Evolutionary conservation across 2,888 invertebrate species (phyloP).

Genomic region (Cephalotes varians): DNA sequence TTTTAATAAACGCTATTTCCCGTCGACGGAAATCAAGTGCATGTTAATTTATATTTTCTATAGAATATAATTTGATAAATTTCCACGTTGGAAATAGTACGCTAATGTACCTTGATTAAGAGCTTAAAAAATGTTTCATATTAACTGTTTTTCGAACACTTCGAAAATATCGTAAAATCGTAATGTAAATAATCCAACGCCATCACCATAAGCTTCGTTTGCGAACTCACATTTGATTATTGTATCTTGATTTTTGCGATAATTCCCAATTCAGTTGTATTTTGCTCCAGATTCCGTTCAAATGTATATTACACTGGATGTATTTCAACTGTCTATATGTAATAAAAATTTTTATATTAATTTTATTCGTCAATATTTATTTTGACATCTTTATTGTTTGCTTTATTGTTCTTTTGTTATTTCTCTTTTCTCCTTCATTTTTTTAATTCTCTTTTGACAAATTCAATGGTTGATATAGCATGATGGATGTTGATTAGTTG

Average conservation of each 20-base stretch:
- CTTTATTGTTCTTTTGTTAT: background rate
- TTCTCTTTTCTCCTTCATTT: background rate
- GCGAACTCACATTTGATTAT: background rate
- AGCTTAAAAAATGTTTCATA: conserved; percentile 13
- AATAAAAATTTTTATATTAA: background rate
- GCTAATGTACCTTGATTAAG: conserved; percentile 27
- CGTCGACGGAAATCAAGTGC: conserved; percentile 26
- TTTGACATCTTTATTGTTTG: background rate
- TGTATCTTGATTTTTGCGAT: background rate
- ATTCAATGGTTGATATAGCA: background rate
- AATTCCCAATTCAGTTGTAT: conserved; percentile 6
- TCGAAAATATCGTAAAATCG: conserved; percentile 21
- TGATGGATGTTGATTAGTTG: conserved; percentile 67
- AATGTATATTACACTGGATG: background rate
- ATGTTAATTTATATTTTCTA: conserved; percentile 15
- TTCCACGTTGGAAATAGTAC: background rate
- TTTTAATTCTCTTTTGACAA: background rate
- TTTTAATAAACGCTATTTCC: conserved; percentile 38
- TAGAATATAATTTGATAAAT: conserved; percentile 1
- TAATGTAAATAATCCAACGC: conserved; percentile 27
- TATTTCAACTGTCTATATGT: background rate
- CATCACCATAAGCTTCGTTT: conserved; percentile 26
- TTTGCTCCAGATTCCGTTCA: background rate
- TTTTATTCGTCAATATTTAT: background rate
- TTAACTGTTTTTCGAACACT: background rate